These are phyloP conservation scores for Microctonus aethiopoides DNA, from an alignment of 2,888 invertebrate genomes.

Conservation along the genomic window DNA sequence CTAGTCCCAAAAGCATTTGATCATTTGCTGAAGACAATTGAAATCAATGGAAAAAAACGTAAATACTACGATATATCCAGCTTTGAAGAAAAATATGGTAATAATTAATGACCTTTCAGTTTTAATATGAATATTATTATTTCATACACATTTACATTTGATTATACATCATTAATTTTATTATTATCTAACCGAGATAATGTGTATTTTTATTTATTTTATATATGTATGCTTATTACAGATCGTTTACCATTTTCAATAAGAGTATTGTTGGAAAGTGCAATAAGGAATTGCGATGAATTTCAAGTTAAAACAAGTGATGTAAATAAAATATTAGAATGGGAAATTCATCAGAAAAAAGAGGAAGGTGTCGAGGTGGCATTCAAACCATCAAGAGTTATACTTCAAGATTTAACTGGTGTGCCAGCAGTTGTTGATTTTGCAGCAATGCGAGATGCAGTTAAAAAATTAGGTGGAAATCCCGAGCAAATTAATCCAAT, in stretches of 20 bases:
- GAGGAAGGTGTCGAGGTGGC: conserved; percentile 88
- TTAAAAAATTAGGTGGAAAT: conserved; percentile 85
- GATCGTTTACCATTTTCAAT: conserved; percentile 91
- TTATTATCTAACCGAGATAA: conserved; percentile 15
- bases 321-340: conserved; percentile 88
- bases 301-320: conserved; percentile 89
- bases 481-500: conserved; percentile 95
- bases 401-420: conserved; percentile 95
- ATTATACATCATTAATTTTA: conserved; percentile 33
- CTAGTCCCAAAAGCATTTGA: conserved; percentile 74
- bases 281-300: conserved; percentile 95
- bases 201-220: conserved; percentile 7
- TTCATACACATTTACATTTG: conserved; percentile 33
- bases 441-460: conserved; percentile 98
- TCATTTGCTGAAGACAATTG: conserved; percentile 72
- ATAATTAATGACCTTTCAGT: conserved; percentile 60
- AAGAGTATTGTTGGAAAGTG: conserved; percentile 92
- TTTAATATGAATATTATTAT: conserved; percentile 1
- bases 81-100: conserved; percentile 86
- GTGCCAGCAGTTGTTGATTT: conserved; percentile 99
- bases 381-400: conserved; percentile 95
- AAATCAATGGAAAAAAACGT: conserved; percentile 74
- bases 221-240: too few species aligned
- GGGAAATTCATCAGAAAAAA: conserved; percentile 80
- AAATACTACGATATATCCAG: conserved; percentile 83